Conservation (phyloP, 2,113 vertebrate species). For the Acinonyx jubatus region DNA sequence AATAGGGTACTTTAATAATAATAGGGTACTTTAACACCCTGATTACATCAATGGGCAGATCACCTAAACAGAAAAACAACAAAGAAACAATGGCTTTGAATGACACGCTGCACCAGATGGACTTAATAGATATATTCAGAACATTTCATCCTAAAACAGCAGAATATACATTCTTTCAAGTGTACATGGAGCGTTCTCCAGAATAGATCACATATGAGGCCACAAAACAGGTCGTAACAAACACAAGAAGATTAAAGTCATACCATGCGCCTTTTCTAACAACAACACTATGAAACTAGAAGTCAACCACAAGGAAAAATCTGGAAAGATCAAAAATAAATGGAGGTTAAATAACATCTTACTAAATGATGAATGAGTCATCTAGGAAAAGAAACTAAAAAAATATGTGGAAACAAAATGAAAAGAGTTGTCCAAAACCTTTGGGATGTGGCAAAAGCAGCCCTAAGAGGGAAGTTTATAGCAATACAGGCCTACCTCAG, state of each 20-base stretch:
- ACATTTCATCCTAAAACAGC: neutral
- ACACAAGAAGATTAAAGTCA: neutral
- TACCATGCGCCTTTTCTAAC: neutral
- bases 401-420: neutral
- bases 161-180: neutral
- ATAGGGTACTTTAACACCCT: neutral
- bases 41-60: neutral
- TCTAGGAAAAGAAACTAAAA: neutral
- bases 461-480: neutral
- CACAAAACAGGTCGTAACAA: neutral
- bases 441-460: neutral
- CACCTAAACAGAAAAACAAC: neutral
- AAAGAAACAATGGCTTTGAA: neutral
- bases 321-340: neutral
- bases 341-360: neutral
- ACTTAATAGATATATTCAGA: neutral
- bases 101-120: neutral
- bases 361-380: neutral
- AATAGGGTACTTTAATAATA: no score
- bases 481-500: neutral
- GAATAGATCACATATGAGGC: neutral
- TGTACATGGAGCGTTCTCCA: neutral
- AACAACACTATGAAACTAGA: neutral
- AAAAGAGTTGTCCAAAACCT: neutral
- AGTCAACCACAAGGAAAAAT: neutral